Percentiles rank a stretch among this genome's conserved stretches.
phyloP scores from a whole-genome alignment of 2,113 vertebrate species.

The Proterorhinus semilunaris region DNA sequence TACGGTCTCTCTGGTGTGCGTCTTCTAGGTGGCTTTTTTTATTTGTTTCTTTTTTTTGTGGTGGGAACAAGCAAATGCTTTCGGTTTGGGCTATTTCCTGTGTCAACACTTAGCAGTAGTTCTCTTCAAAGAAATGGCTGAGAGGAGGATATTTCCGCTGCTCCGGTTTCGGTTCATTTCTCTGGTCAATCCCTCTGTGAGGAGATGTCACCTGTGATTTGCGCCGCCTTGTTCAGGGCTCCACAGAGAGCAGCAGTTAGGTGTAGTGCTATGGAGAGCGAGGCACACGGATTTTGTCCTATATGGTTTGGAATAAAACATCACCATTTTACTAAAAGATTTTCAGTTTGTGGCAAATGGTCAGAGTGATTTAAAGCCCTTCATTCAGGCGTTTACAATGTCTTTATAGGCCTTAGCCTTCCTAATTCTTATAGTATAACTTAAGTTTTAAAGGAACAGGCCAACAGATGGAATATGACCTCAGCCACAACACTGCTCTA shows the following conservation, averaged over 20 bases:
- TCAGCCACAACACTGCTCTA: too few relatives aligned
- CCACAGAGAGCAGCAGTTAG: constrained; percentile 30
- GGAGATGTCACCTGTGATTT: constrained; percentile 51
- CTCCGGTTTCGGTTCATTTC: constrained; percentile 26
- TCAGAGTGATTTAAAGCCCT: too few relatives aligned
- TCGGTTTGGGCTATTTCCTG: constrained; percentile 21
- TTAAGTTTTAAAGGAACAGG: too few relatives aligned
- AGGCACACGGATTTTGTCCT: background rate
- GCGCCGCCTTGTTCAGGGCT: constrained; percentile 29
- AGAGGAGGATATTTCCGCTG: constrained; percentile 21
- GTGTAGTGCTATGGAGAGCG: constrained; percentile 21
- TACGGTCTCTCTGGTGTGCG: too few relatives aligned
- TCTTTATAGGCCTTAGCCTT: too few relatives aligned
- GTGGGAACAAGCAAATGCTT: constrained; percentile 5
- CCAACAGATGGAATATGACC: too few relatives aligned
- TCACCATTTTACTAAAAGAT: background rate
- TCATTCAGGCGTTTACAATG: too few relatives aligned
- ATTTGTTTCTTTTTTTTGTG: constrained; percentile 7
- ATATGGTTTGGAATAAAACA: background rate
- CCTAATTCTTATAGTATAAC: too few relatives aligned
- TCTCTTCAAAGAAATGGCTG: constrained; percentile 13
- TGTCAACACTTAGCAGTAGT: constrained; percentile 32
- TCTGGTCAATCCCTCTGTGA: constrained; percentile 36
- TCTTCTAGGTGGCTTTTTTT: too few relatives aligned
- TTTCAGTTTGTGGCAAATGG: background rate